Evolutionary conservation across 2,888 invertebrate genomes (phyloP).

Genomic region (Luperina testacea): DNA sequence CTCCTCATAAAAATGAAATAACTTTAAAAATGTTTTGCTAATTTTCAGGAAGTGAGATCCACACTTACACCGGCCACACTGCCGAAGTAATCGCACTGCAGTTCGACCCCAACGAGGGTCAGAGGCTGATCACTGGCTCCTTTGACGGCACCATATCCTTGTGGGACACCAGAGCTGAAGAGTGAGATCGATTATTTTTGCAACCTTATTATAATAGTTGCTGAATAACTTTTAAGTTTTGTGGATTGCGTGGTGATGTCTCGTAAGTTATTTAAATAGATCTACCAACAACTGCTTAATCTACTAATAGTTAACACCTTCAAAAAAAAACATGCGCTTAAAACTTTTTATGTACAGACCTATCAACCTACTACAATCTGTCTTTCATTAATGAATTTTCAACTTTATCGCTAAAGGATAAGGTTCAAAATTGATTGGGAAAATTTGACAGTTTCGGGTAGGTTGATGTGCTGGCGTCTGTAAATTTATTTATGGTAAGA

Average conservation of each 20-base stretch:
- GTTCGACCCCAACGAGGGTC: constrained; percentile 92
- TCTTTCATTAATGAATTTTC: too few relatives aligned
- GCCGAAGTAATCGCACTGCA: constrained; percentile 94
- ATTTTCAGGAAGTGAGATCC: constrained; percentile 90
- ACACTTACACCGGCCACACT: constrained; percentile 92
- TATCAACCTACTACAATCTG: too few relatives aligned
- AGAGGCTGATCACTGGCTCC: constrained; percentile 93
- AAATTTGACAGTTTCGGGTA: too few relatives aligned
- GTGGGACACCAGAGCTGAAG: constrained; percentile 93
- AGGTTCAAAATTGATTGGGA: too few relatives aligned
- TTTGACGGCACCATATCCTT: constrained; percentile 94
- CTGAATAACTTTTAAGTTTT: not conserved
- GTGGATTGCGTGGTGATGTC: not conserved
- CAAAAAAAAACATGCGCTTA: not conserved
- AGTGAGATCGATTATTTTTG: constrained; percentile 80
- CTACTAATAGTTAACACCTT: not conserved
- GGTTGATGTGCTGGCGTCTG: too few relatives aligned
- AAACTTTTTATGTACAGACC: too few relatives aligned
- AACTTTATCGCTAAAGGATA: too few relatives aligned
- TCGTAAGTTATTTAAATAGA: not conserved
- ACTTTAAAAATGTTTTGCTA: not conserved
- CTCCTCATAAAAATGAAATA: not conserved
- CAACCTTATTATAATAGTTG: not conserved
- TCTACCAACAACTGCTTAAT: not conserved
- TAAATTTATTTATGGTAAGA: not conserved